Percentiles rank a stretch among this genome's conserved stretches.
Conservation (phyloP, 2,888 invertebrate genomes). For the Cephus pulcher region DNA sequence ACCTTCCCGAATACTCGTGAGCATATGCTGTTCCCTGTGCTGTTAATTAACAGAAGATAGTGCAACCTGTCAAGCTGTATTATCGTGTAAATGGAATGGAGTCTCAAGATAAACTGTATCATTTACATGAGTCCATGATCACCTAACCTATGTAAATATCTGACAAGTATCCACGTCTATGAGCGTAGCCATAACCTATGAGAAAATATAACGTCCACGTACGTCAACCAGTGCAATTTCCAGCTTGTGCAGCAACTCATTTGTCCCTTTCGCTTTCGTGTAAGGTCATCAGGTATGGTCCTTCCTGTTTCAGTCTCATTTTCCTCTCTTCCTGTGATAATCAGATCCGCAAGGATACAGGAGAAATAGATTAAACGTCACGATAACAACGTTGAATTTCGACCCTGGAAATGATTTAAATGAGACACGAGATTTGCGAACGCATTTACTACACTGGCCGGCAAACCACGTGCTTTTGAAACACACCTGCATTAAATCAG, state of each 20-base stretch:
- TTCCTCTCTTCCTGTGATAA: not conserved
- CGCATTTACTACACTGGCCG: not conserved
- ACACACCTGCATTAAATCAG: not conserved
- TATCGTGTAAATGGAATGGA: not conserved
- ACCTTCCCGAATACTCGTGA: not conserved
- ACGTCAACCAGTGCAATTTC: not conserved
- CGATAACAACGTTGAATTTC: not conserved
- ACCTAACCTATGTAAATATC: not conserved
- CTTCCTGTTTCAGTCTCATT: not conserved
- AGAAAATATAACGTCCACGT: not conserved
- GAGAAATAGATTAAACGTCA: not conserved
- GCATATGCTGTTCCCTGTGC: not conserved
- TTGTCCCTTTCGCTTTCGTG: not conserved
- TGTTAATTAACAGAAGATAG: not conserved
- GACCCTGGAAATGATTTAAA: not conserved
- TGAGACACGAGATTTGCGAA: not conserved
- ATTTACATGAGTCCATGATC: not conserved
- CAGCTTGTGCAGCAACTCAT: not conserved
- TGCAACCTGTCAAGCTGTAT: not conserved
- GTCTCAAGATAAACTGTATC: not conserved
- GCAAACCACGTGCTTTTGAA: not conserved
- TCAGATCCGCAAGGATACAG: not conserved
- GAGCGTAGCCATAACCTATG: not conserved
- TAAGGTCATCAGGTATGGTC: not conserved
- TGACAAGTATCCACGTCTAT: not conserved